phyloP scores from a whole-genome alignment of 2,888 invertebrate genomes.

The Heliconius ismenius region DNA sequence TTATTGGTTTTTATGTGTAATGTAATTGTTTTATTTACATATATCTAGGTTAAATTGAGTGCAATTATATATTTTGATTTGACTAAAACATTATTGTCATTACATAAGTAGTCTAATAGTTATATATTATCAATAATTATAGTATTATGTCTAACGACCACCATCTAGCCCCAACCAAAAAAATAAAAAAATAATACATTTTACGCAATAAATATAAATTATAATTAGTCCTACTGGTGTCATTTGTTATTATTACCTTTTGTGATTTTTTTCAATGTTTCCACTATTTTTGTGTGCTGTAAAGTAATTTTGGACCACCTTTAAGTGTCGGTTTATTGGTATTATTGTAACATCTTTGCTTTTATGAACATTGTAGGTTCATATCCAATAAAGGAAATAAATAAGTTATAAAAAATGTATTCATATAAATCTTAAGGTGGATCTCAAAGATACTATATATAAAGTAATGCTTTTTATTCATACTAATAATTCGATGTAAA shows the following conservation, averaged over 20 bases:
- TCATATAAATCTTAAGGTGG: background rate
- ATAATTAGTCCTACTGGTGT: slow-evolving; percentile 7
- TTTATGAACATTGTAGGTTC: background rate
- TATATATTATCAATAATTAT: background rate
- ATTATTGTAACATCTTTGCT: background rate
- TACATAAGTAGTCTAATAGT: background rate
- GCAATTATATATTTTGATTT: background rate
- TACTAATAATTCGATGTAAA: slow-evolving; percentile 5
- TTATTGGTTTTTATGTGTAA: background rate
- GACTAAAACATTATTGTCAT: slow-evolving; percentile 4
- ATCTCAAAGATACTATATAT: background rate
- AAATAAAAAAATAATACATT: slow-evolving; percentile 33
- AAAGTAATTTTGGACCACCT: background rate
- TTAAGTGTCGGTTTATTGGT: no score
- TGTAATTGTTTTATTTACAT: background rate
- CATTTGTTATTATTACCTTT: slow-evolving; percentile 4
- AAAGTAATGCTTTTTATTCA: background rate
- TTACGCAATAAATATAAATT: slow-evolving; percentile 34
- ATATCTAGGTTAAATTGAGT: background rate
- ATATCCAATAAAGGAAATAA: background rate
- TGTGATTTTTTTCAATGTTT: slow-evolving; percentile 33
- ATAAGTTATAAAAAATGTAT: background rate
- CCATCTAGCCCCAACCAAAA: slow-evolving; percentile 26
- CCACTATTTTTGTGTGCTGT: background rate
- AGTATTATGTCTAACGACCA: slow-evolving; percentile 34